phyloP scores from a whole-genome alignment of 1,140 invertebrate genomes.

The Pissodes strobi region DNA sequence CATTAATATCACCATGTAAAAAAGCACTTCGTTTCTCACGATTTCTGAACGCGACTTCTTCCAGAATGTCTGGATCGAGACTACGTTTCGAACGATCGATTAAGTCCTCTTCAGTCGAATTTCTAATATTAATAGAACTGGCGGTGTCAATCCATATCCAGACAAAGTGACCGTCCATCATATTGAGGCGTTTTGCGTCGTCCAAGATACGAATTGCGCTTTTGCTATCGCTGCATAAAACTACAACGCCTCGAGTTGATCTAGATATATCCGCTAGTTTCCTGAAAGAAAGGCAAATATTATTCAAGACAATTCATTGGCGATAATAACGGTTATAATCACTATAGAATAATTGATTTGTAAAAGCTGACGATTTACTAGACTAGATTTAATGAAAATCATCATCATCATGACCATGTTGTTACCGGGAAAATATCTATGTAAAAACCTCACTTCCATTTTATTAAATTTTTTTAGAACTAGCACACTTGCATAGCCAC shows the following conservation, averaged over 20 bases:
- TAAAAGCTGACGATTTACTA: too few species aligned
- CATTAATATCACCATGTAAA: conserved; percentile 46
- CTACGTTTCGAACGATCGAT: conserved; percentile 33
- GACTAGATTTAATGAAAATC: too few species aligned
- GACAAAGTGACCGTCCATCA: conserved; percentile 78
- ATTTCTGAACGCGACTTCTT: conserved; percentile 21
- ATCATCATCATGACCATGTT: too few species aligned
- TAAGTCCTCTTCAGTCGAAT: conserved; percentile 28
- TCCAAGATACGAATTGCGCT: conserved; percentile 69
- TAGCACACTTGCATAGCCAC: too few species aligned
- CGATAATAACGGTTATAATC: too few species aligned
- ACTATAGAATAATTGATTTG: too few species aligned
- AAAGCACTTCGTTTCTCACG: conserved; percentile 34
- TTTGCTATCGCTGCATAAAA: conserved; percentile 70
- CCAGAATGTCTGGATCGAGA: conserved; percentile 17
- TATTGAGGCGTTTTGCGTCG: conserved; percentile 71
- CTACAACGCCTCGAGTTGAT: conserved; percentile 70
- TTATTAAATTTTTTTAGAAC: too few species aligned
- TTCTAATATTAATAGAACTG: conserved; percentile 37
- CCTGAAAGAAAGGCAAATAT: conserved; percentile 50
- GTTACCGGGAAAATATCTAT: too few species aligned
- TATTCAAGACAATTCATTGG: too few species aligned
- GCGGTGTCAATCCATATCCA: conserved; percentile 77
- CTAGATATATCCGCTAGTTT: conserved; percentile 66
- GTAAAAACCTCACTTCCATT: too few species aligned